A percentile compares a stretch with the other conserved stretches of the same genome.
phyloP scores from a whole-genome alignment of 2,797 vertebrate genomes.

The Silurus lanzhouensis region DNA sequence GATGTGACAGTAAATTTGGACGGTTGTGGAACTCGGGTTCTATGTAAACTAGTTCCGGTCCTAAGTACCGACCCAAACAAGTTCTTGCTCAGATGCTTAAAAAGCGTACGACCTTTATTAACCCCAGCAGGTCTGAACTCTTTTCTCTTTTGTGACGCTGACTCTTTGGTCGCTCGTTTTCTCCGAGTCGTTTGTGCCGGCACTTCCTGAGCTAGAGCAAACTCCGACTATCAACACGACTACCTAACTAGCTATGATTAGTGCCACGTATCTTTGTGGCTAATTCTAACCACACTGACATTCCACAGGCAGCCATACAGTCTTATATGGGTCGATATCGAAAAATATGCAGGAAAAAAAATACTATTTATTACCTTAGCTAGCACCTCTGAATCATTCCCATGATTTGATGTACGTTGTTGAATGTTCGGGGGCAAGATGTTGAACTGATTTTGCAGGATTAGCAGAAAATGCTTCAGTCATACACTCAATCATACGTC shows the following conservation, averaged over 20 bases:
- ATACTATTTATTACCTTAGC: slow-evolving; percentile 28
- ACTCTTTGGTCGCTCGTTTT: background rate
- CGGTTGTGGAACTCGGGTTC: background rate
- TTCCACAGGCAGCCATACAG: slow-evolving; percentile 2
- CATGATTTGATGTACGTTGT: background rate
- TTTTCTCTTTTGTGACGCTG: background rate
- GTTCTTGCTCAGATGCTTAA: slow-evolving; percentile 23
- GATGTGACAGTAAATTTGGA: slow-evolving; percentile 69
- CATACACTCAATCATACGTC: slow-evolving; percentile 49
- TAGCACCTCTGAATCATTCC: background rate
- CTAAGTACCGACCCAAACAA: slow-evolving; percentile 62
- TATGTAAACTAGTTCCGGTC: slow-evolving; percentile 57
- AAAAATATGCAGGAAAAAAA: slow-evolving; percentile 16
- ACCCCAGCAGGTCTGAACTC: background rate
- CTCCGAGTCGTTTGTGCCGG: background rate
- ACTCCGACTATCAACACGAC: slow-evolving; percentile 13
- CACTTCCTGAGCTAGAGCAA: background rate
- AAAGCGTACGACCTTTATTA: background rate
- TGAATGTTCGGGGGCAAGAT: background rate
- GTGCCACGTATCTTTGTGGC: background rate
- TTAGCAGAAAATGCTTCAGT: background rate
- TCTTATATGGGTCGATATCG: slow-evolving; percentile 18
- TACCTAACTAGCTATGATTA: slow-evolving; percentile 25
- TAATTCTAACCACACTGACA: background rate
- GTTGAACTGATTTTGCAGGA: background rate